Evolutionary conservation across 1,140 invertebrate genomes (phyloP).

Genomic region (Helicoverpa armigera): DNA sequence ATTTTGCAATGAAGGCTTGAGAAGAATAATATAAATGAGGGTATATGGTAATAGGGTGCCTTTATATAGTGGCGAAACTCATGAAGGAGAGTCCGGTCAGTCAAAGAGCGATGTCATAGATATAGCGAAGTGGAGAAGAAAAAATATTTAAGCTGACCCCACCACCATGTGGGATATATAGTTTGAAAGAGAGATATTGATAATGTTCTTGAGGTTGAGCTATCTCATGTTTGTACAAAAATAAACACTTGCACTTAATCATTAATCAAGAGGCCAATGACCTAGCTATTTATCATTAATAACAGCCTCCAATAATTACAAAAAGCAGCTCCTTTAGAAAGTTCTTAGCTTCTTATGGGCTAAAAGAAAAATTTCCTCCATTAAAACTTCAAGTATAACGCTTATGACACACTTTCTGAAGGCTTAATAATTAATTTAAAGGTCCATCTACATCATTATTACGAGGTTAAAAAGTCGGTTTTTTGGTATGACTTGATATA

Average conservation of each 20-base stretch:
- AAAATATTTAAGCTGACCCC: no score
- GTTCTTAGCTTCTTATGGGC: slow-evolving; percentile 15
- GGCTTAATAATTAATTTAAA: slow-evolving; percentile 48
- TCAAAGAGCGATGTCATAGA: no score
- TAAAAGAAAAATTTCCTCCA: slow-evolving; percentile 44
- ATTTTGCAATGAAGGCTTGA: no score
- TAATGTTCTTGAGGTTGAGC: no score
- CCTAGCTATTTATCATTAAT: not conserved
- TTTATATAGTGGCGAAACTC: no score
- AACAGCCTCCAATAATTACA: slow-evolving; percentile 1
- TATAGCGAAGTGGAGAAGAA: no score
- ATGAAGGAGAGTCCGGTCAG: no score
- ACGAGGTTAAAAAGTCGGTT: slow-evolving; percentile 26
- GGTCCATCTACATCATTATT: slow-evolving; percentile 37
- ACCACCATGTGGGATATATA: no score
- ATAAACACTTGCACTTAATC: not conserved
- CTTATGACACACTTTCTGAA: slow-evolving; percentile 44
- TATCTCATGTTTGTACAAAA: not conserved
- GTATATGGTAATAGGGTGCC: no score
- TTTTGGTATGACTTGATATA: not conserved
- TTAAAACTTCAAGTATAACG: slow-evolving; percentile 41
- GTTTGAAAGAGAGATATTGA: no score
- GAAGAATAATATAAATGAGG: no score
- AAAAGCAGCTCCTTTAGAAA: slow-evolving; percentile 33
- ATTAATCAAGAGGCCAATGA: not conserved